Evolutionary conservation across 2,888 invertebrate genomes (phyloP).

Genomic region (Epinotia brunnichana): DNA sequence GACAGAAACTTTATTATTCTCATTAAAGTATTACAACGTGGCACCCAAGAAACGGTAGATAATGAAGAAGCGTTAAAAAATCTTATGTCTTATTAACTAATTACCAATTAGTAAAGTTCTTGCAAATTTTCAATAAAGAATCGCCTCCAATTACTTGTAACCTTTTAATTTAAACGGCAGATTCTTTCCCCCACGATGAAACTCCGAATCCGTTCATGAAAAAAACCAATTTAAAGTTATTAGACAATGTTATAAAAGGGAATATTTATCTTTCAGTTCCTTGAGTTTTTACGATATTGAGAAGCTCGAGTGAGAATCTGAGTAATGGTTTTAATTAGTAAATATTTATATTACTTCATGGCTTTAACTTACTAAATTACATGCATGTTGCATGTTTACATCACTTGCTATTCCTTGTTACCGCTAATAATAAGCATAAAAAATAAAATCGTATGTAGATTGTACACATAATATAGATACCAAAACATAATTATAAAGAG

Average conservation of each 20-base stretch:
- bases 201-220: slow-evolving; percentile 20
- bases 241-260: not conserved
- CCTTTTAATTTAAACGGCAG: slow-evolving; percentile 13
- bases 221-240: slow-evolving; percentile 21
- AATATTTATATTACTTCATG: too few relatives aligned
- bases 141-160: slow-evolving; percentile 12
- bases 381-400: too few relatives aligned
- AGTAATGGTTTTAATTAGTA: too few relatives aligned
- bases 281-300: slow-evolving; percentile 1
- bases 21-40: not conserved
- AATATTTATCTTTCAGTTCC: slow-evolving; percentile 3
- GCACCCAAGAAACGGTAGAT: not conserved
- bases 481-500: too few relatives aligned
- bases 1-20: not conserved
- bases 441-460: too few relatives aligned
- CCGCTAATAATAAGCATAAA: too few relatives aligned
- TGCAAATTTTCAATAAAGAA: slow-evolving; percentile 2
- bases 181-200: slow-evolving; percentile 13
- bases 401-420: too few relatives aligned
- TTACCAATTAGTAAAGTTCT: not conserved
- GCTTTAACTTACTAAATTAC: too few relatives aligned
- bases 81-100: not conserved
- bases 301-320: not conserved
- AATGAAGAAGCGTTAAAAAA: slow-evolving; percentile 28
- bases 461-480: too few relatives aligned